Evolutionary conservation across 2,113 vertebrate genomes (phyloP).

Genomic region (Chamaetylas fuelleborni): DNA sequence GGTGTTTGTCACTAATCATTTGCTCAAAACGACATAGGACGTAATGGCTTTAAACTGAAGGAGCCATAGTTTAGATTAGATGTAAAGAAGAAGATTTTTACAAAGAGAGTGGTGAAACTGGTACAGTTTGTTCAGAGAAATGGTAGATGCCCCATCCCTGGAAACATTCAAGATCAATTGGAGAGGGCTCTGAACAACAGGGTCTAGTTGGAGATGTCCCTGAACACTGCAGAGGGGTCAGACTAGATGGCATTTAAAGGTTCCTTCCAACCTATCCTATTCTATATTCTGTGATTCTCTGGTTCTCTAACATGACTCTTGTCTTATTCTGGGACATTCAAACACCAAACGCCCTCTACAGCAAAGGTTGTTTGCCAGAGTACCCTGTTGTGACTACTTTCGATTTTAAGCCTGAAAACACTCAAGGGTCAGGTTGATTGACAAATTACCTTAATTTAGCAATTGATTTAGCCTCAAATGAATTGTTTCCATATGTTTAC

Average conservation of each 20-base stretch:
- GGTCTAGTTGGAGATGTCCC: not conserved
- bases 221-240: not conserved
- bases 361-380: not conserved
- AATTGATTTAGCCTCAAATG: not conserved
- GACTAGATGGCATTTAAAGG: not conserved
- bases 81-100: not conserved
- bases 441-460: not conserved
- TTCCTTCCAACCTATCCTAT: not conserved
- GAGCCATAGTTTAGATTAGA: not conserved
- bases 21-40: not conserved
- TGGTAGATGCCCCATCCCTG: not conserved
- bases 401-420: not conserved
- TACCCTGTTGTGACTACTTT: not conserved
- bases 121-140: not conserved
- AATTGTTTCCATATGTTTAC: not conserved
- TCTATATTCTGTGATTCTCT: not conserved
- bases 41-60: not conserved
- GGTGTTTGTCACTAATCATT: not conserved
- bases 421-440: not conserved
- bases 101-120: not conserved
- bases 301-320: not conserved
- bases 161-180: not conserved
- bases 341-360: rapidly evolving
- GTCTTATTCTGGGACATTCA: not conserved
- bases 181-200: not conserved